Evolutionary conservation across 2,113 vertebrate genomes (phyloP).

Genomic region (Pelmatolapia mariae): DNA sequence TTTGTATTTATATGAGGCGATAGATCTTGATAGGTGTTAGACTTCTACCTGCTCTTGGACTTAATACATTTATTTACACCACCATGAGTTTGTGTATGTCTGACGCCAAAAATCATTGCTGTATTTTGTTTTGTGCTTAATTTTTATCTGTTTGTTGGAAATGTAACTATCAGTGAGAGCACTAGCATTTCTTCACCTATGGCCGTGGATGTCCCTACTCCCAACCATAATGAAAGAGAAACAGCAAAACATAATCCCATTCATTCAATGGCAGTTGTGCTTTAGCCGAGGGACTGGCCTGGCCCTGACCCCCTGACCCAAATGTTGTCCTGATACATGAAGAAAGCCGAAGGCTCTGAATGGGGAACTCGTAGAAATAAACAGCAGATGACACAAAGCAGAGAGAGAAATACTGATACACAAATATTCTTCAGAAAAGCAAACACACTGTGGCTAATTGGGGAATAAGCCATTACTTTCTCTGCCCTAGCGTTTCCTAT

Average conservation of each 20-base stretch:
- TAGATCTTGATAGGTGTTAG: neutral
- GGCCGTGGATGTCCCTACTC: neutral
- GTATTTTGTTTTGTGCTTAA: neutral
- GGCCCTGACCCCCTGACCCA: constrained; percentile 14
- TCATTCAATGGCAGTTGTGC: neutral
- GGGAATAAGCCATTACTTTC: neutral
- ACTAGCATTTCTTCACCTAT: neutral
- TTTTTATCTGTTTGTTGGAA: neutral
- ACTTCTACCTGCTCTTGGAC: neutral
- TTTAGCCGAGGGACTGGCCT: neutral
- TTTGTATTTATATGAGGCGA: neutral
- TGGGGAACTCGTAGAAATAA: neutral
- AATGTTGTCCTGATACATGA: constrained; percentile 3
- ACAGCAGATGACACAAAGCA: neutral
- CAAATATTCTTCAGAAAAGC: neutral
- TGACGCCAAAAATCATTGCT: neutral
- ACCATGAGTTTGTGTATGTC: neutral
- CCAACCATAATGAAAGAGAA: neutral
- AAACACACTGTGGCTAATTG: neutral
- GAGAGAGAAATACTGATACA: neutral
- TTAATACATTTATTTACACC: neutral
- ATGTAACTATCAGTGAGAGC: neutral
- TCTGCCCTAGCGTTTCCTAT: neutral
- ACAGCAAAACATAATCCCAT: neutral
- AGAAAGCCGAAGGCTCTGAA: neutral